These are phyloP conservation scores for Hydrocynus forskahlii DNA, from an alignment of 2,797 vertebrate species.

Conservation along the genomic window DNA sequence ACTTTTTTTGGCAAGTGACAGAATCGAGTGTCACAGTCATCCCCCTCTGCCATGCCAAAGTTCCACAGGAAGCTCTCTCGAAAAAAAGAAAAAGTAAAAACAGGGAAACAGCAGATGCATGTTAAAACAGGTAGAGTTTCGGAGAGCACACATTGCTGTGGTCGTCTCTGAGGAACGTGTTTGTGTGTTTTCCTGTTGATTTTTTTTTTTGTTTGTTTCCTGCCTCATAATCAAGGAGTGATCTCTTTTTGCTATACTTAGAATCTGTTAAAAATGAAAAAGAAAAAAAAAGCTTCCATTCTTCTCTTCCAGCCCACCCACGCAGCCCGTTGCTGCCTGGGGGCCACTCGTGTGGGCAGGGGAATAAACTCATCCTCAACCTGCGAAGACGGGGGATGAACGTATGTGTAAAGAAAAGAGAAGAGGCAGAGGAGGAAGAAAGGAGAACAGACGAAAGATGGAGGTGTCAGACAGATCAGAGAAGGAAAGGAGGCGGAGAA, in stretches of 20 bases:
- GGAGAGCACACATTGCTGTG: constrained; percentile 36
- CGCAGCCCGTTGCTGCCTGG: constrained; percentile 41
- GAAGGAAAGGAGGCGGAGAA: background rate
- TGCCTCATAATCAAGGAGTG: constrained; percentile 50
- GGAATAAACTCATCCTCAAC: constrained; percentile 57
- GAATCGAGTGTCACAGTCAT: constrained; percentile 32
- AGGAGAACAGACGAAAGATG: background rate
- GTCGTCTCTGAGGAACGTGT: constrained; percentile 31
- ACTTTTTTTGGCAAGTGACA: constrained; percentile 38
- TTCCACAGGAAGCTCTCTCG: constrained; percentile 38
- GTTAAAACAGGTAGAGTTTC: constrained; percentile 42
- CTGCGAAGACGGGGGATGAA: constrained; percentile 47
- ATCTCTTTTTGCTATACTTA: constrained; percentile 48
- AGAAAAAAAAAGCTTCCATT: constrained; percentile 66
- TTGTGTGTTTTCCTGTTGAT: constrained; percentile 21
- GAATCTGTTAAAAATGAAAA: constrained; percentile 66
- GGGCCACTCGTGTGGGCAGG: constrained; percentile 61
- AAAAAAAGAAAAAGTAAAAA: constrained; percentile 14
- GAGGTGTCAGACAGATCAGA: constrained; percentile 24
- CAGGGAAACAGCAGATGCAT: constrained; percentile 46
- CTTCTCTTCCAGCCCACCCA: constrained; percentile 62
- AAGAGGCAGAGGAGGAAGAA: constrained; percentile 14
- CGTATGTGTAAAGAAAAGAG: constrained; percentile 2
- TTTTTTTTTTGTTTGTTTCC: constrained; percentile 32
- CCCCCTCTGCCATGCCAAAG: constrained; percentile 31